Percentiles rank a stretch among this genome's conserved stretches.
Conservation (phyloP, 2,888 invertebrate species). For the Drosophila mayaguana region DNA sequence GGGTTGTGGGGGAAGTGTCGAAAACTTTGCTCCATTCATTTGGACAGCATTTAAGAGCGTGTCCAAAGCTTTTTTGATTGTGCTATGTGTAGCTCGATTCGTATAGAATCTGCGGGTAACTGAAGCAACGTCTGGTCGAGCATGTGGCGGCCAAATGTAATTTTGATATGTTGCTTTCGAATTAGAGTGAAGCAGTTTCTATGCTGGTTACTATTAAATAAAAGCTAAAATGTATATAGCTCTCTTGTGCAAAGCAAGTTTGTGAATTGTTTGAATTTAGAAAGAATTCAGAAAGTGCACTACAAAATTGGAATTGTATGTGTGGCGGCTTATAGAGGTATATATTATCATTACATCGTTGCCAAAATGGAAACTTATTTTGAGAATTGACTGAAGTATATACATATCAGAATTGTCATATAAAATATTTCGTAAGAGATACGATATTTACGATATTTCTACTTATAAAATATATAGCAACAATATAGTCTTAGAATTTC, state of each 20-base stretch:
- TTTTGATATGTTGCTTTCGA: slow-evolving; percentile 47
- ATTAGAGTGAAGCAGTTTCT: background rate
- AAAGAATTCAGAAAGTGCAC: no score
- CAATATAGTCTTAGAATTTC: no score
- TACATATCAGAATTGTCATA: no score
- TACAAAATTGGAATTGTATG: no score
- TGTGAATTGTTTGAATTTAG: background rate
- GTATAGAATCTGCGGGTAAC: background rate
- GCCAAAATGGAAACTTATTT: no score
- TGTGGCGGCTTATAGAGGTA: no score
- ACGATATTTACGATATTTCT: no score
- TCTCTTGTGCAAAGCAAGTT: background rate
- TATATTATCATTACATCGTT: no score
- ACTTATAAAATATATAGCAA: no score
- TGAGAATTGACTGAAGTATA: no score
- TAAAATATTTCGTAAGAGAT: no score
- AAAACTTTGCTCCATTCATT: slow-evolving; percentile 15
- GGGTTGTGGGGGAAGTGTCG: background rate
- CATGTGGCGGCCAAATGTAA: slow-evolving; percentile 40
- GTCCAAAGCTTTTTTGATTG: slow-evolving; percentile 5
- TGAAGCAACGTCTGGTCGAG: slow-evolving; percentile 32
- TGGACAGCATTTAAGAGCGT: slow-evolving; percentile 12
- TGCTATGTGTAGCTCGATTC: background rate
- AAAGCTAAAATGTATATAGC: background rate
- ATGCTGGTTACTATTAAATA: no score